Percentiles rank a stretch among this genome's conserved stretches.
Evolutionary conservation across 1,140 invertebrate genomes (phyloP).

Genomic region (Heliconius hermathena): DNA sequence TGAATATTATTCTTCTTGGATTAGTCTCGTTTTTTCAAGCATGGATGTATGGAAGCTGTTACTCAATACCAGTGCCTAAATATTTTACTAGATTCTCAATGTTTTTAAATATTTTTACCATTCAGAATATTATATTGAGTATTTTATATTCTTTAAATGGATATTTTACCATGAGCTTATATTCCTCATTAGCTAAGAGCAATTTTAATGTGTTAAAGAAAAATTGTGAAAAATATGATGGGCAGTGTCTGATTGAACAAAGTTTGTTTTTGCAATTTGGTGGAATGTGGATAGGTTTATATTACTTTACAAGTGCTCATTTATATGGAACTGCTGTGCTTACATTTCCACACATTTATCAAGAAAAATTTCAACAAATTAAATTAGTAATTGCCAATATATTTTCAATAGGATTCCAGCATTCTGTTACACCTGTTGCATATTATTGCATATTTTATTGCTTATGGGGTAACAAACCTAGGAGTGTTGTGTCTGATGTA

Average conservation of each 20-base stretch:
- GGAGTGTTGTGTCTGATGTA: conserved; percentile 67
- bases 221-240: conserved; percentile 64
- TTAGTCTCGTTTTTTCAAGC: conserved; percentile 75
- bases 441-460: conserved; percentile 85
- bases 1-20: conserved; percentile 66
- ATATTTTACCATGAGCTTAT: conserved; percentile 83
- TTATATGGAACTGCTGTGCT: conserved; percentile 81
- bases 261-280: conserved; percentile 84
- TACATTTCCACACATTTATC: conserved; percentile 86
- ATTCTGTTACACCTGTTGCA: conserved; percentile 83
- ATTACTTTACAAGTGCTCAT: conserved; percentile 84
- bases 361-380: conserved; percentile 85
- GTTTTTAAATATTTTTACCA: conserved; percentile 83
- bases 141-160: conserved; percentile 83
- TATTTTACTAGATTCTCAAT: conserved; percentile 84
- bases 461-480: conserved; percentile 78
- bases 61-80: conserved; percentile 71
- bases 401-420: conserved; percentile 82
- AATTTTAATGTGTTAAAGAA: conserved; percentile 79
- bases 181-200: conserved; percentile 83
- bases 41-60: conserved; percentile 73
- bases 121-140: conserved; percentile 83
- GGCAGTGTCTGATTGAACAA: conserved; percentile 71
- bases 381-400: conserved; percentile 82
- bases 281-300: conserved; percentile 87